Conservation (phyloP, 2,113 vertebrate species). For the Gasterosteus aculeatus region DNA sequence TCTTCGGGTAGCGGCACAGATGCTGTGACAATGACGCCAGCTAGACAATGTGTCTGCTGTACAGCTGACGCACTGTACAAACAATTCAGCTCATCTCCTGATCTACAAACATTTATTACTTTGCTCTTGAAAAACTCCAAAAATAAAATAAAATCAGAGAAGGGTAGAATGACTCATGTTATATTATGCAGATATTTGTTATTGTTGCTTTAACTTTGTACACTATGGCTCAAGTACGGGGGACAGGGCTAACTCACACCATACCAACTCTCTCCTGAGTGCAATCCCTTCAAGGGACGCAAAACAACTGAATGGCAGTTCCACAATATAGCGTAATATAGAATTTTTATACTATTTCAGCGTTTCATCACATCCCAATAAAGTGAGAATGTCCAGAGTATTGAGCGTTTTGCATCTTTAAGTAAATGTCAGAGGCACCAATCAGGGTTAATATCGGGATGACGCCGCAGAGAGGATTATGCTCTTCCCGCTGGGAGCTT, state of each 20-base stretch:
- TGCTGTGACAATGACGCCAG: too few relatives aligned
- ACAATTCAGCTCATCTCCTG: not conserved
- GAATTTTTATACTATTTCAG: not conserved
- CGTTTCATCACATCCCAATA: not conserved
- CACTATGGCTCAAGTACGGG: not conserved
- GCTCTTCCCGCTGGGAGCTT: constrained; percentile 37
- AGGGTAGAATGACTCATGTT: not conserved
- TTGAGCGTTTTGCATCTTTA: constrained; percentile 33
- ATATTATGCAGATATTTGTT: not conserved
- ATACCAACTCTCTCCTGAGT: not conserved
- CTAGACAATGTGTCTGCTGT: not conserved
- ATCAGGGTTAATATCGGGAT: constrained; percentile 65
- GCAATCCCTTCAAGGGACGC: too few relatives aligned
- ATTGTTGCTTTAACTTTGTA: not conserved
- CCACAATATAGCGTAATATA: not conserved
- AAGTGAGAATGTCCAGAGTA: constrained; percentile 5
- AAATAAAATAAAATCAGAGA: not conserved
- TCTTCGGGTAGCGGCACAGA: constrained; percentile 5
- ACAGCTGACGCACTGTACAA: not conserved
- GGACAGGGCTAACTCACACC: not conserved
- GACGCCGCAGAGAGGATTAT: constrained; percentile 46
- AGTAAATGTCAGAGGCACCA: constrained; percentile 61
- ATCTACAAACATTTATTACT: not conserved
- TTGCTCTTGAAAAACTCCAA: not conserved
- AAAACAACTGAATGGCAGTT: not conserved